Conservation (phyloP, 2,113 vertebrate species). For the Sclerurus mexicanus region DNA sequence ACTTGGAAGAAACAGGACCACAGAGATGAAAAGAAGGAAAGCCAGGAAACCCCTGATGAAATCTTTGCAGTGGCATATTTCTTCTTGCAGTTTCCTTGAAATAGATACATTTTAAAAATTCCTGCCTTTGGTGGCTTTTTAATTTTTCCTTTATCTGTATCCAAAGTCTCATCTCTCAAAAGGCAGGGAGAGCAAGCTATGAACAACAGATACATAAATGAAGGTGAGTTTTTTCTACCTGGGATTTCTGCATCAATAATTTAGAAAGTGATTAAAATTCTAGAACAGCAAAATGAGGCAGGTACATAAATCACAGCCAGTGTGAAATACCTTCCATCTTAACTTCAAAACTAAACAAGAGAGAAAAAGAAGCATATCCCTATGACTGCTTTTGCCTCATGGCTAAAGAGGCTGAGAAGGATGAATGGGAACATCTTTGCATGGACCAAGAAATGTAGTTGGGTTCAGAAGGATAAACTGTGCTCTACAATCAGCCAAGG, state of each 20-base stretch:
- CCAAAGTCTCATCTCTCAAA: not conserved
- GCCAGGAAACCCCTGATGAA: not conserved
- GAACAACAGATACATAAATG: not conserved
- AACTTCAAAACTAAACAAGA: not conserved
- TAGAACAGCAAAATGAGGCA: not conserved
- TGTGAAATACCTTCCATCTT: not conserved
- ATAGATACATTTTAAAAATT: not conserved
- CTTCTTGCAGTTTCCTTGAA: not conserved
- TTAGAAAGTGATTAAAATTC: not conserved
- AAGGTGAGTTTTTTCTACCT: not conserved
- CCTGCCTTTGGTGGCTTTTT: not conserved
- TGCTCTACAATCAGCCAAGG: not conserved
- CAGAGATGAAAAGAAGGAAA: not conserved
- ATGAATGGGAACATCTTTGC: not conserved
- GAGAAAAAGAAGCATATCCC: not conserved
- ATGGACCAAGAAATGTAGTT: not conserved
- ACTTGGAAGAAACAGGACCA: not conserved
- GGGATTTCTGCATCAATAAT: not conserved
- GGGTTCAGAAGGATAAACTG: not conserved
- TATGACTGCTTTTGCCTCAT: not conserved
- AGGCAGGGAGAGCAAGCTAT: not conserved
- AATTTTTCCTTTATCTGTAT: not conserved
- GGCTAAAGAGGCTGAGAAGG: not conserved
- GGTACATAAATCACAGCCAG: not conserved
- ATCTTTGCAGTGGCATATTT: not conserved